Percentiles rank a stretch among this genome's conserved stretches.
phyloP scores from a whole-genome alignment of 37 sponge, comb jelly and placozoan species.

The Amphimedon queenslandica region DNA sequence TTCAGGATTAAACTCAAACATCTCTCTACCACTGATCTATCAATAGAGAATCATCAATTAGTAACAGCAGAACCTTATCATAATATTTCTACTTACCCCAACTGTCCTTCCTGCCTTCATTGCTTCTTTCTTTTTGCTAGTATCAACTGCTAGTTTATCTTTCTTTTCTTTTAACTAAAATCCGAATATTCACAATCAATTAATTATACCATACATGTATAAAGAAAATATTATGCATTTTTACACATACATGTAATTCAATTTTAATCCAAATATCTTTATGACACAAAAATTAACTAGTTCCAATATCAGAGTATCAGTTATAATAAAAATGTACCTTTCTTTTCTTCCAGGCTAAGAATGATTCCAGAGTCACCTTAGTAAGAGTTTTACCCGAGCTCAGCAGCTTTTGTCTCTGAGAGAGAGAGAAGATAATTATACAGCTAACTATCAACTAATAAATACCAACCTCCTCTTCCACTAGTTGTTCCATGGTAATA shows the following conservation, averaged over 20 bases:
- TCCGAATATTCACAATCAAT: no score
- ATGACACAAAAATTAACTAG: no score
- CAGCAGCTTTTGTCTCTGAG: conserved; percentile 64
- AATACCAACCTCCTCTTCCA: conserved; percentile 83
- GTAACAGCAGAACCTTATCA: not conserved
- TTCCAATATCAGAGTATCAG: no score
- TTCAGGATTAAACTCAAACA: conserved; percentile 96
- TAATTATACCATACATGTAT: no score
- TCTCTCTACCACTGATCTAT: conserved; percentile 91
- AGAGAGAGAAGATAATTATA: not conserved
- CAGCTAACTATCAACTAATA: not conserved
- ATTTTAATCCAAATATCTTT: no score
- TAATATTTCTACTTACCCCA: conserved; percentile 40
- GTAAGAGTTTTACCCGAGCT: conserved; percentile 59
- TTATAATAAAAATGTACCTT: conserved; percentile 45
- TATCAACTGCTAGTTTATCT: conserved; percentile 44
- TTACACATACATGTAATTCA: no score
- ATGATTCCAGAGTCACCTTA: conserved; percentile 77
- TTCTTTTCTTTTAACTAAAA: conserved; percentile 62
- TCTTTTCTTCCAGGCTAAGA: conserved; percentile 85
- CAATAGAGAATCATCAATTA: not conserved
- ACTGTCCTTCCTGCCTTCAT: conserved; percentile 77
- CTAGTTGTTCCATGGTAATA: conserved; percentile 89
- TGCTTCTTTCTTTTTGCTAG: conserved; percentile 77
- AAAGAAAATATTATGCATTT: no score